Percentiles rank a stretch among this genome's conserved stretches.
Conservation (phyloP, 2,888 invertebrate species). For the Mythimna vitellina region DNA sequence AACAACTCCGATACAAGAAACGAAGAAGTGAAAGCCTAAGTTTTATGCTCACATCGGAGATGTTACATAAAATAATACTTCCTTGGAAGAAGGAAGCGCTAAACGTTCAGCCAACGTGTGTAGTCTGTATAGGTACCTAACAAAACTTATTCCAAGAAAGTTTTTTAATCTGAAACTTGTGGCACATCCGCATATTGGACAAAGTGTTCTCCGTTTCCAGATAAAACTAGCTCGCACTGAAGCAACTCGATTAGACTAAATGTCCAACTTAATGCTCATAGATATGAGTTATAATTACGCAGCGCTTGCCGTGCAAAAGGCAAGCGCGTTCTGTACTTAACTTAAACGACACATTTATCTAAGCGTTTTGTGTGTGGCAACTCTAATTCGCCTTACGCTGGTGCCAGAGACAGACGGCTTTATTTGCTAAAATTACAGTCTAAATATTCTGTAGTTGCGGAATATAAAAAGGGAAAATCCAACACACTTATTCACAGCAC, state of each 20-base stretch:
- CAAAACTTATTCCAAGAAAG: conserved; percentile 58
- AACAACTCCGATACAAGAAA: neutral
- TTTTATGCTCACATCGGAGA: neutral
- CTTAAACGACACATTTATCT: conserved; percentile 27
- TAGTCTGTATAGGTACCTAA: conserved; percentile 11
- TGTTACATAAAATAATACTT: conserved; percentile 26
- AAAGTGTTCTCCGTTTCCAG: conserved; percentile 36
- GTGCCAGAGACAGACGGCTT: neutral
- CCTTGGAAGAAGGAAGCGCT: conserved; percentile 8
- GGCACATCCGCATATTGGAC: conserved; percentile 26
- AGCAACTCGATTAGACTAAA: conserved; percentile 46
- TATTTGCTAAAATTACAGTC: neutral
- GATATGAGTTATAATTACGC: conserved; percentile 37
- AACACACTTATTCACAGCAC: conserved; percentile 25
- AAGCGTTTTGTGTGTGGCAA: conserved; percentile 11
- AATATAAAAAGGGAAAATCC: conserved; percentile 3
- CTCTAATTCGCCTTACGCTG: conserved; percentile 1
- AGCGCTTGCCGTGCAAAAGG: conserved; percentile 10
- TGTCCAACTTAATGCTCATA: conserved; percentile 21
- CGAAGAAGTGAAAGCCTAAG: neutral
- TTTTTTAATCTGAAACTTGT: conserved; percentile 66
- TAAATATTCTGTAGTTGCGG: conserved; percentile 1
- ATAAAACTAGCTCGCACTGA: conserved; percentile 33
- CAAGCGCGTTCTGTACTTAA: conserved; percentile 26
- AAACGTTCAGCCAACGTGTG: conserved; percentile 12